phyloP scores from a whole-genome alignment of 2,888 invertebrate species.

The Tenthredo mesomela region DNA sequence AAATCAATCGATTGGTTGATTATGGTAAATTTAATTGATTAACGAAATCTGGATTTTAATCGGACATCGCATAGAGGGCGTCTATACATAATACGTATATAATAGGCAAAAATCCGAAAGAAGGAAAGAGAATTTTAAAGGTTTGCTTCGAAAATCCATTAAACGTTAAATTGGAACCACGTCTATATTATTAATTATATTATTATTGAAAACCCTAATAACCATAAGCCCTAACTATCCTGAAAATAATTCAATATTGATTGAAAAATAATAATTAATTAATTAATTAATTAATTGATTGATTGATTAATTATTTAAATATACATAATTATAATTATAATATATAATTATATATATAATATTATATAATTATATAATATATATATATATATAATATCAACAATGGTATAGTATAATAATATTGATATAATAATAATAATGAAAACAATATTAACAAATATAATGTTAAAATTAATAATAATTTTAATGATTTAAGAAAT shows the following conservation, averaged over 20 bases:
- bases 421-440: background rate
- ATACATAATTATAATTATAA: background rate
- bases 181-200: background rate
- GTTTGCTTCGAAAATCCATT: background rate
- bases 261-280: slow-evolving; percentile 70
- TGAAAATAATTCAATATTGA: slow-evolving; percentile 4
- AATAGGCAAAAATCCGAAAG: background rate
- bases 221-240: background rate
- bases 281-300: slow-evolving; percentile 67
- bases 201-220: background rate
- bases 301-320: background rate
- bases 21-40: no score
- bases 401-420: background rate
- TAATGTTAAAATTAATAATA: background rate
- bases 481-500: no score
- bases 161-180: background rate
- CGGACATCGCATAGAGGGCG: no score
- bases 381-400: background rate
- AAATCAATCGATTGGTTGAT: no score
- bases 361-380: background rate
- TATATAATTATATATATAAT: background rate
- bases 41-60: no score
- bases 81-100: no score
- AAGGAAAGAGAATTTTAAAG: background rate
- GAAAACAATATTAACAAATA: background rate